Percentiles rank a stretch among this genome's conserved stretches.
These are phyloP conservation scores for Desmodus rotundus DNA, from an alignment of 2,113 vertebrate genomes.

Conservation along the genomic window DNA sequence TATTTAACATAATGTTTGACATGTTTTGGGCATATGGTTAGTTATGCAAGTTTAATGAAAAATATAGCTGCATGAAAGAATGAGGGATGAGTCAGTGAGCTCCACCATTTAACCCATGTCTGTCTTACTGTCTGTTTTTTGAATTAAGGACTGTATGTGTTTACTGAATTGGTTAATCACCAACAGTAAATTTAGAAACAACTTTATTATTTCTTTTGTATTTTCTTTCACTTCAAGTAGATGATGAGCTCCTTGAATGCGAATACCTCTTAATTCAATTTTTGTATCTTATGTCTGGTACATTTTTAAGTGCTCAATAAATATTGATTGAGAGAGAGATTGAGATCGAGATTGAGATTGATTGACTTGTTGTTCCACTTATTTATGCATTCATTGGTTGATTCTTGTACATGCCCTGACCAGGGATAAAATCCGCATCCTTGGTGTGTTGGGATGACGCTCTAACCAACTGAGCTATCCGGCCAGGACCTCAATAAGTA, in stretches of 20 bases:
- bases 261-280: background rate
- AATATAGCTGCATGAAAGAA: background rate
- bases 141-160: background rate
- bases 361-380: too few species aligned
- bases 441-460: too few species aligned
- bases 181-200: background rate
- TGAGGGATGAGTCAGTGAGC: background rate
- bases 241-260: background rate
- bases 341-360: too few species aligned
- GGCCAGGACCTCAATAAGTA: background rate
- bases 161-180: background rate
- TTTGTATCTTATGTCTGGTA: background rate
- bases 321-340: background rate
- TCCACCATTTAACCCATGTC: background rate
- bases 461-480: too few species aligned
- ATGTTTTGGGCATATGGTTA: background rate
- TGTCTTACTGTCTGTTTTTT: background rate
- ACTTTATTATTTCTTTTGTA: background rate
- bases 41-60: background rate
- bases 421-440: too few species aligned
- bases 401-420: too few species aligned
- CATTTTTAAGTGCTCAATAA: background rate
- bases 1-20: background rate
- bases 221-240: background rate
- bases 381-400: too few species aligned